Evolutionary conservation across 2,113 vertebrate species (phyloP).

Genomic region (Anarrhichthys ocellatus): DNA sequence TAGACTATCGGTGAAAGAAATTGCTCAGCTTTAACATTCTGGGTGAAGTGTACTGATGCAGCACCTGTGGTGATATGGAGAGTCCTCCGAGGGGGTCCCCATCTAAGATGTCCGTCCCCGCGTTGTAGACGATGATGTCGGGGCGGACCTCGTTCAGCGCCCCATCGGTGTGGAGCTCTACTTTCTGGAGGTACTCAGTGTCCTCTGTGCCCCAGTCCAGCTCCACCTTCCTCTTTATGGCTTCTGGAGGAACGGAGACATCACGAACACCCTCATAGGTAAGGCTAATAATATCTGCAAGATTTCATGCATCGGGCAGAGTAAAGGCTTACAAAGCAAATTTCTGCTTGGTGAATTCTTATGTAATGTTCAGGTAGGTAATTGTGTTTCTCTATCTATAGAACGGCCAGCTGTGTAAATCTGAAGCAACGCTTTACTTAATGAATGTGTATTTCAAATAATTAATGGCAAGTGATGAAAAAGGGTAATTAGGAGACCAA

Average conservation of each 20-base stretch:
- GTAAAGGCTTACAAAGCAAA: background rate
- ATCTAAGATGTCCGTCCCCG: conserved; percentile 93
- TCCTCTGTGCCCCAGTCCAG: conserved; percentile 96
- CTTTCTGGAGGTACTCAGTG: conserved; percentile 90
- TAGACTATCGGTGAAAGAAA: background rate
- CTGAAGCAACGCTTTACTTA: conserved; percentile 16
- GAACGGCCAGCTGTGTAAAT: conserved; percentile 1
- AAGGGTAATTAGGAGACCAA: conserved; percentile 53
- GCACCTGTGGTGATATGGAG: conserved; percentile 92
- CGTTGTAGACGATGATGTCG: conserved; percentile 93
- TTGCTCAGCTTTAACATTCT: background rate
- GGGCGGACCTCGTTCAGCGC: conserved; percentile 88
- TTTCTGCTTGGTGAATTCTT: conserved; percentile 1
- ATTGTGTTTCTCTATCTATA: conserved; percentile 23
- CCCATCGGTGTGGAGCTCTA: conserved; percentile 86
- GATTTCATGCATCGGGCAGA: background rate
- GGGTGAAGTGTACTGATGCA: background rate
- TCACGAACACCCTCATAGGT: background rate
- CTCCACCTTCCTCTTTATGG: conserved; percentile 92
- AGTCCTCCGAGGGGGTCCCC: conserved; percentile 94
- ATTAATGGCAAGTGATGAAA: conserved; percentile 42
- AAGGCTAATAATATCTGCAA: background rate
- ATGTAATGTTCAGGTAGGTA: background rate
- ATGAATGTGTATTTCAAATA: conserved; percentile 37
- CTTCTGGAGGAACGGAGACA: conserved; percentile 79